Evolutionary conservation across 2,113 vertebrate species (phyloP).

Genomic region (Dascyllus trimaculatus): DNA sequence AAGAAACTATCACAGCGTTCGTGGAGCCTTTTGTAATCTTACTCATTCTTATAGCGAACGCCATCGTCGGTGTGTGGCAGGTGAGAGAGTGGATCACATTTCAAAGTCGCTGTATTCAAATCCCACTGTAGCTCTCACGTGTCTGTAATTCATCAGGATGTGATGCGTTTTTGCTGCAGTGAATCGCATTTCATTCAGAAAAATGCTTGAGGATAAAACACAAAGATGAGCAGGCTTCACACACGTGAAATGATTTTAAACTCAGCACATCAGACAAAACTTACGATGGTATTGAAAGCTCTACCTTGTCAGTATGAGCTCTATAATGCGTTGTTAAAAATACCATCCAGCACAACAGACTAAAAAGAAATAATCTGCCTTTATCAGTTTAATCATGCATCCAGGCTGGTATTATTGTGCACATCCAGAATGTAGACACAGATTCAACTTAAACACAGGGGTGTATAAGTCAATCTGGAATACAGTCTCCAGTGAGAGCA

Average conservation of each 20-base stretch:
- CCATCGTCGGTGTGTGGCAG: conserved; percentile 99
- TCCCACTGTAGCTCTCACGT: not conserved
- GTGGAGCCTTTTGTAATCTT: conserved; percentile 99
- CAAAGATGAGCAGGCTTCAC: not conserved
- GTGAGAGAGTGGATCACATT: conserved; percentile 84
- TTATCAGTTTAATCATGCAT: too few relatives aligned
- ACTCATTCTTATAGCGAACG: conserved; percentile 98
- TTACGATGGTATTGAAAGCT: not conserved
- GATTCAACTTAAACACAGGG: too few relatives aligned
- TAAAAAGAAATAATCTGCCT: too few relatives aligned
- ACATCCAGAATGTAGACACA: too few relatives aligned
- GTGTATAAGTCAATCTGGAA: too few relatives aligned
- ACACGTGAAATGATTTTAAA: not conserved
- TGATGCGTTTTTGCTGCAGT: too few relatives aligned
- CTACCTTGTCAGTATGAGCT: too few relatives aligned
- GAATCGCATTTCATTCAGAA: not conserved
- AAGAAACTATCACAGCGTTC: conserved; percentile 98
- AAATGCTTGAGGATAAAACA: too few relatives aligned
- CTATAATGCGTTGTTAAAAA: too few relatives aligned
- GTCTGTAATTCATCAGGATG: not conserved
- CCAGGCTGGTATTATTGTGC: not conserved
- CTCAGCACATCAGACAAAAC: not conserved
- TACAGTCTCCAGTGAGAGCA: not conserved
- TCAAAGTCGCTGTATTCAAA: not conserved
- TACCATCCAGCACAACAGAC: too few relatives aligned